Evolutionary conservation across 1,140 invertebrate genomes (phyloP).

Genomic region (Papilio glaucus): DNA sequence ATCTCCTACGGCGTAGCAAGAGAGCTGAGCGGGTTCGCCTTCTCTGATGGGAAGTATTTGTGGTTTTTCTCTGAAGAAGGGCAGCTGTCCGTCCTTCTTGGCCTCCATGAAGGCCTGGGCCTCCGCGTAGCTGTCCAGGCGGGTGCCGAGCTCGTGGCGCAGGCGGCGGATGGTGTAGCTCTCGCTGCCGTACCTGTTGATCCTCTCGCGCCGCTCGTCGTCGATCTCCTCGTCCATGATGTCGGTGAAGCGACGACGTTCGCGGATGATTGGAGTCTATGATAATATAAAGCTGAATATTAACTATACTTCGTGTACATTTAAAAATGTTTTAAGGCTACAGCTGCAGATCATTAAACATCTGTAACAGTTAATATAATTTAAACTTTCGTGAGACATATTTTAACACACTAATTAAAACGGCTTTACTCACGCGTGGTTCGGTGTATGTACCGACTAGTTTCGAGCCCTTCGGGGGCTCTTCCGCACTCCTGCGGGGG

Average conservation of each 20-base stretch:
- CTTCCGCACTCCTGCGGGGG: no score
- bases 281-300: no score
- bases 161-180: conserved; percentile 89
- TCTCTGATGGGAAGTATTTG: conserved; percentile 90
- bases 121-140: conserved; percentile 92
- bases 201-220: conserved; percentile 92
- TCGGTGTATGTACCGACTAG: no score
- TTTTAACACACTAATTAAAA: no score
- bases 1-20: conserved; percentile 94
- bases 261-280: conserved; percentile 93
- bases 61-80: conserved; percentile 93
- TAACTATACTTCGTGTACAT: no score
- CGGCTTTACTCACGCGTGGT: no score
- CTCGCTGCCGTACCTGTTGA: conserved; percentile 91
- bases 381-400: no score
- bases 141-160: conserved; percentile 91
- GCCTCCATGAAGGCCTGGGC: conserved; percentile 92
- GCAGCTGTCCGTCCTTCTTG: conserved; percentile 90
- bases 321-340: no score
- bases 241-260: conserved; percentile 95
- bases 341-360: no score
- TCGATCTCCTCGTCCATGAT: conserved; percentile 98
- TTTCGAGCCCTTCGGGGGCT: no score
- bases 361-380: no score
- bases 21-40: conserved; percentile 90